Evolutionary conservation across 2,113 vertebrate species (phyloP), one percentile per base, ranked within the genome.

Genomic region (Chroicocephalus ridibundus): DNA sequence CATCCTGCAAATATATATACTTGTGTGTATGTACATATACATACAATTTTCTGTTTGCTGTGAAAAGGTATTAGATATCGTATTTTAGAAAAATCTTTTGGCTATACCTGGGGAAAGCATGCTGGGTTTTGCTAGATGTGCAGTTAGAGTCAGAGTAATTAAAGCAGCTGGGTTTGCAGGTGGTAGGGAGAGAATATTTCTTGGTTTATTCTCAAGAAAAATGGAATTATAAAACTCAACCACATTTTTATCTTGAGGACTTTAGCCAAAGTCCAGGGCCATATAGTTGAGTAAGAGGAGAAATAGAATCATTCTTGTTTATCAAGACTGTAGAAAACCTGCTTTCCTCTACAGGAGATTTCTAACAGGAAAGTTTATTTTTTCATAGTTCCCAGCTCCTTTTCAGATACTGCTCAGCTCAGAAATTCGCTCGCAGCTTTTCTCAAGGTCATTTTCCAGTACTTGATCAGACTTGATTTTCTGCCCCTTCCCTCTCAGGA

Each of bases 381-480:
- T 88, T 65, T 36, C 25, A 5, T 36, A 70, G 31, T 61, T 80
- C 12, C 18, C 40, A 74, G 22, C 31, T 85, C 16, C 25, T 85
- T 93, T 93, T 82, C 66, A 91, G 70, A 65, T 31, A 62, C 13
- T 32, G 15, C 40, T 92, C 22, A 58, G 83, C 24, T 94, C 65
- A 91, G 54, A 80, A 87, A 89, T 77, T 88, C 15, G 25, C 29
- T 51, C 51, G n/a, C 36, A 62, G 40, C 25, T 87, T 95, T 90
- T 85, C 36, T 94, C 78, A 94, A 94, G 93, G 74, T 91, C 52
- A 61, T 95, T 91, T 96, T 68, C 24, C 38, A 60, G 29, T 51
- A 16, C 51, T 77, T 0, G 0, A 20, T 89, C 49, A 87, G 62
- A 65, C 40, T 22, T 65, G 26, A 42, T 90, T 94, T 94, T 95